phyloP scores from a whole-genome alignment of 1,140 invertebrate genomes.

The Drosophila tsacasi region DNA sequence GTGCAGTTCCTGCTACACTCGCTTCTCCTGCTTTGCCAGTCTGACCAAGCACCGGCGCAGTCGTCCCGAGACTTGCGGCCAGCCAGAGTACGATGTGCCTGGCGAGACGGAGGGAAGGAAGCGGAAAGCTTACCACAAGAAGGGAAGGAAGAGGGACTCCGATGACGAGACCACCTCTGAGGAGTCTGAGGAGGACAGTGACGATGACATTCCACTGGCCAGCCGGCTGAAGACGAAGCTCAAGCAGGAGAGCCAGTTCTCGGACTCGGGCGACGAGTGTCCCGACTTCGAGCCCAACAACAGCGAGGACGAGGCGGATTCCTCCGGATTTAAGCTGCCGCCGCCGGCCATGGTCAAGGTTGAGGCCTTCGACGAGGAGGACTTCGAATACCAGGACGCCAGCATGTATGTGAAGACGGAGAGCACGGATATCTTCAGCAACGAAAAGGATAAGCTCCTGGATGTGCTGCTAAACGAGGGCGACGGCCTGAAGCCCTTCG shows the following conservation, averaged over 20 bases:
- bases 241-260: slow-evolving; percentile 64
- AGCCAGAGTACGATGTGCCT: slow-evolving; percentile 65
- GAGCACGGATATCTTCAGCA: slow-evolving; percentile 68
- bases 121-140: slow-evolving; percentile 39
- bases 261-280: slow-evolving; percentile 74
- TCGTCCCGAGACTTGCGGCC: slow-evolving; percentile 84
- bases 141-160: slow-evolving; percentile 23
- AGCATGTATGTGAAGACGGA: slow-evolving; percentile 72
- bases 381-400: slow-evolving; percentile 74
- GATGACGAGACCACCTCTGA: slow-evolving; percentile 25
- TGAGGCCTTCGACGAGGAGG: slow-evolving; percentile 63
- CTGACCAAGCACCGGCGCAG: slow-evolving; percentile 85
- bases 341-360: slow-evolving; percentile 64
- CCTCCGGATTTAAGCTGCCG: slow-evolving; percentile 56
- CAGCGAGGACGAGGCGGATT: slow-evolving; percentile 61
- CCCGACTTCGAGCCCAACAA: slow-evolving; percentile 73
- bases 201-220: slow-evolving; percentile 70
- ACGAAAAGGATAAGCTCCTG: slow-evolving; percentile 75
- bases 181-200: slow-evolving; percentile 45
- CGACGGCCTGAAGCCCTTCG: slow-evolving; percentile 62
- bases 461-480: slow-evolving; percentile 71
- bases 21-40: slow-evolving; percentile 85
- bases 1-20: slow-evolving; percentile 83
- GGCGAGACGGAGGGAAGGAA: slow-evolving; percentile 7
- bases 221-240: slow-evolving; percentile 62